These are phyloP conservation scores for Onychomys torridus DNA, from an alignment of 2,797 vertebrate genomes.

Conservation along the genomic window DNA sequence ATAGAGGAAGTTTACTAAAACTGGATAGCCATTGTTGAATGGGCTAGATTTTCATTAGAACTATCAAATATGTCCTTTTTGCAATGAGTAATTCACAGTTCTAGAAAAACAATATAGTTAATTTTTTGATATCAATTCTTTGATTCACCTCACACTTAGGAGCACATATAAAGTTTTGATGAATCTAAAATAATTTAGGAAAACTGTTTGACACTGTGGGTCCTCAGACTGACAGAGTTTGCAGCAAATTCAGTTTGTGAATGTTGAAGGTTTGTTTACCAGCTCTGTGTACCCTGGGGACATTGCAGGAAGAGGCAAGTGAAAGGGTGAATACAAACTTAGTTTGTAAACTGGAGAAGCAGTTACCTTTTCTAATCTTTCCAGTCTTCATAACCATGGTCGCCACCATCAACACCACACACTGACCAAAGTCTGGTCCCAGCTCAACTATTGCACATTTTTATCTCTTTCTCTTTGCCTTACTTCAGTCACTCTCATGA, in stretches of 20 bases:
- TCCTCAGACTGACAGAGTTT: neutral
- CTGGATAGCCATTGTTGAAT: neutral
- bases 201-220: neutral
- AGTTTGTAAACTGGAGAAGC: neutral
- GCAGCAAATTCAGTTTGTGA: conserved; percentile 1
- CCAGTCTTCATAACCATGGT: neutral
- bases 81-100: neutral
- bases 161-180: conserved; percentile 43
- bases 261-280: neutral
- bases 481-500: neutral
- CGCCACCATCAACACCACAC: neutral
- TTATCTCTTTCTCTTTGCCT: neutral
- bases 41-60: neutral
- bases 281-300: neutral
- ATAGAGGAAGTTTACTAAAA: neutral
- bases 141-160: neutral
- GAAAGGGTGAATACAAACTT: neutral
- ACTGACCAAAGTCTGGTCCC: neutral
- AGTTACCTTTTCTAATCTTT: neutral
- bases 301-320: neutral
- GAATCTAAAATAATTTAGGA: conserved; percentile 23
- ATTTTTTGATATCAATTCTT: conserved; percentile 13
- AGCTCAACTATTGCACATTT: neutral
- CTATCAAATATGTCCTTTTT: neutral
- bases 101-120: conserved; percentile 8